phyloP scores from a whole-genome alignment of 2,888 invertebrate genomes.

The Microplitis deprimator region DNA sequence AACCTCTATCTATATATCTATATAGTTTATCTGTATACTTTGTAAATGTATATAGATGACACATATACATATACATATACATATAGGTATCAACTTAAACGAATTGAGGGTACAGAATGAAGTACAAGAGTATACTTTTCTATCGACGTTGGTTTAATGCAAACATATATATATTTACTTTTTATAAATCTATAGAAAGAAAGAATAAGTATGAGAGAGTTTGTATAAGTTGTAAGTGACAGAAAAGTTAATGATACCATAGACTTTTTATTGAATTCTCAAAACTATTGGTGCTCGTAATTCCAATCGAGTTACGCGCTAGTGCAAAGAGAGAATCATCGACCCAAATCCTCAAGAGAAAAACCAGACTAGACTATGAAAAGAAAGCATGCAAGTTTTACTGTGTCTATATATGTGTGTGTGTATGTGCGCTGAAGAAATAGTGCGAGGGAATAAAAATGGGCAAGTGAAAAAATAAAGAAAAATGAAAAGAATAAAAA shows the following conservation, averaged over 20 bases:
- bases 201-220: neutral
- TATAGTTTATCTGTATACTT: neutral
- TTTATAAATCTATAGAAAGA: neutral
- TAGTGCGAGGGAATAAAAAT: conserved; percentile 19
- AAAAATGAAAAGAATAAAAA: conserved; percentile 20
- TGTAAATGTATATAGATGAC: neutral
- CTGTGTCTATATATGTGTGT: neutral
- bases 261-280: conserved; percentile 43
- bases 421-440: neutral
- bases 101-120: conserved; percentile 1
- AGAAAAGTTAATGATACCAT: conserved; percentile 9
- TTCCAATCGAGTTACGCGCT: conserved; percentile 35
- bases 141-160: neutral
- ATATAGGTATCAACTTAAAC: neutral
- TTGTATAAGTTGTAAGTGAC: neutral
- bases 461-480: conserved; percentile 13
- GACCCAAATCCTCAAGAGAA: conserved; percentile 14
- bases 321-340: conserved; percentile 13
- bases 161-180: neutral
- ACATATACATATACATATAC: neutral
- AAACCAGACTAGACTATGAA: neutral
- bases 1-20: neutral
- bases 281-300: conserved; percentile 44
- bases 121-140: conserved; percentile 26
- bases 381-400: conserved; percentile 21